These are phyloP conservation scores for Tricholauxania praeusta DNA, from an alignment of 2,888 invertebrate species.

Conservation along the genomic window DNA sequence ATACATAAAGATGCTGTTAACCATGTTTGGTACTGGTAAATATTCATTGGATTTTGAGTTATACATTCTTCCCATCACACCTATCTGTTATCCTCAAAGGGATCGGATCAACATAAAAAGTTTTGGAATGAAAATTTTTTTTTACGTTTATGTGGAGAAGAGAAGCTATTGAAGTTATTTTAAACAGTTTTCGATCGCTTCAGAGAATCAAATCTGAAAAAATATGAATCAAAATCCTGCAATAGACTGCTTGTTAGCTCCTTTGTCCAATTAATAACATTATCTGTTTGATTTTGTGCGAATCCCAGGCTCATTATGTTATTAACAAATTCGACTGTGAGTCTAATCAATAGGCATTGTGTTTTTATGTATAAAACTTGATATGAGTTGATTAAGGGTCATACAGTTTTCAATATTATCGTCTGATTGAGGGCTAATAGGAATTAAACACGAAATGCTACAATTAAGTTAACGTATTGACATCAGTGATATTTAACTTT, in stretches of 20 bases:
- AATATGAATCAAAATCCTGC: not conserved
- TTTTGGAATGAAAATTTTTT: not conserved
- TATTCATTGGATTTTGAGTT: not conserved
- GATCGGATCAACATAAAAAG: not conserved
- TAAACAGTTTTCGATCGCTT: not conserved
- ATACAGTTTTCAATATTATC: not conserved
- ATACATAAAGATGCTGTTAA: no score
- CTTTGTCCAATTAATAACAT: slow-evolving; percentile 7
- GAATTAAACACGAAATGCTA: not conserved
- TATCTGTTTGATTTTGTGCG: not conserved
- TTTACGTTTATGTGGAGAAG: not conserved
- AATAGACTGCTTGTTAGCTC: not conserved
- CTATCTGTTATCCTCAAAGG: not conserved
- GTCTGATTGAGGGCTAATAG: not conserved
- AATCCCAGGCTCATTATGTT: not conserved
- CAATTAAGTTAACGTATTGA: not conserved
- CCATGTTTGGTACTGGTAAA: not conserved
- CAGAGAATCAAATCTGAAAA: not conserved
- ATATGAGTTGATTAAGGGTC: not conserved
- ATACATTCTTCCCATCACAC: not conserved
- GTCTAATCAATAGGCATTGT: not conserved
- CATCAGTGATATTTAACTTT: not conserved
- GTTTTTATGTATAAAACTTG: not conserved
- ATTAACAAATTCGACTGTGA: not conserved
- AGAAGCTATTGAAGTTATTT: not conserved